Conservation (phyloP, 2,797 vertebrate species). For the Rhinoraja longicauda region DNA sequence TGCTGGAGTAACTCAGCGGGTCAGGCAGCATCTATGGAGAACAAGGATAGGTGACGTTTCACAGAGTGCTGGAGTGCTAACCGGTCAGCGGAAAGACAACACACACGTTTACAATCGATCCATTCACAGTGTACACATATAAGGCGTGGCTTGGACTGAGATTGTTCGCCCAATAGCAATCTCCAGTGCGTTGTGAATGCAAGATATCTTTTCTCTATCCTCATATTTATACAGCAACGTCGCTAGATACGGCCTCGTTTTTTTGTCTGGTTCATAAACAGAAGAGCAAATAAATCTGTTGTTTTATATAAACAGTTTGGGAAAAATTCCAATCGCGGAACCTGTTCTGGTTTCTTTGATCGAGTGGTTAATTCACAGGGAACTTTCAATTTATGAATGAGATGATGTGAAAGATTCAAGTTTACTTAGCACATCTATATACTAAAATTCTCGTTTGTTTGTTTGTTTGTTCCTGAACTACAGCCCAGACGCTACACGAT, state of each 20-base stretch:
- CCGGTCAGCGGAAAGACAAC: no score
- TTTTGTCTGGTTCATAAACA: background rate
- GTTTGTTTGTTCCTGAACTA: no score
- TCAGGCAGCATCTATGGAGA: no score
- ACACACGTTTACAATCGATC: no score
- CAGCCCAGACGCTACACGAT: no score
- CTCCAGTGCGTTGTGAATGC: background rate
- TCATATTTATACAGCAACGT: constrained; percentile 3
- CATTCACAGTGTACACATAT: no score
- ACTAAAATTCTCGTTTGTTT: no score
- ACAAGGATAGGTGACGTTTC: no score
- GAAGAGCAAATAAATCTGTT: background rate
- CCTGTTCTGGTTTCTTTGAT: background rate
- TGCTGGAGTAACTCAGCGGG: no score
- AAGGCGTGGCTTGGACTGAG: background rate
- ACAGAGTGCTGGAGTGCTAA: no score
- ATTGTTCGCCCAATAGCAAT: background rate
- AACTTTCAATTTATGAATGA: background rate
- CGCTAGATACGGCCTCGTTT: background rate
- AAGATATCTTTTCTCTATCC: background rate
- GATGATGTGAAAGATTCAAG: background rate
- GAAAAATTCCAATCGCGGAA: background rate
- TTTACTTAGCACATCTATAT: background rate
- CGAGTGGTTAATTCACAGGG: no score
- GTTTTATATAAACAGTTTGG: constrained; percentile 21